Conservation (phyloP, 92 coral and sea anemone genomes). For the Epizoanthus stellaris region DNA sequence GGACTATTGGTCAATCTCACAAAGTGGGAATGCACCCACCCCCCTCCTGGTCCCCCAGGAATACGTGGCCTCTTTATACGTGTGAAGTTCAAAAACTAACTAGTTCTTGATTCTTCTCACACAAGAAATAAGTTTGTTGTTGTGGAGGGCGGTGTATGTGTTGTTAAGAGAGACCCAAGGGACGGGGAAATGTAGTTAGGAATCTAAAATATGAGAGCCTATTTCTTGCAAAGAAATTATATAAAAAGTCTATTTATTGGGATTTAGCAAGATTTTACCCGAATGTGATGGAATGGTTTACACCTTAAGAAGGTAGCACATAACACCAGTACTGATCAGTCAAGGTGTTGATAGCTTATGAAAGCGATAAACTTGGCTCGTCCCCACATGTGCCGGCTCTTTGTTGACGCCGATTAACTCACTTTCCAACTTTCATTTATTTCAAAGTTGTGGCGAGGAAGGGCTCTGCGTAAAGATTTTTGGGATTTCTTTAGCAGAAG, state of each 20-base stretch:
- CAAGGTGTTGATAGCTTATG: neutral
- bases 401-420: too few species aligned
- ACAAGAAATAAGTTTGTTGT: neutral
- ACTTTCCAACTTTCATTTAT: too few species aligned
- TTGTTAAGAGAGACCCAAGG: neutral
- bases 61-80: too few species aligned
- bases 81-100: too few species aligned
- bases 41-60: too few species aligned
- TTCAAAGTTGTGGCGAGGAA: too few species aligned
- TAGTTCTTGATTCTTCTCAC: neutral
- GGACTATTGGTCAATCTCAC: too few species aligned
- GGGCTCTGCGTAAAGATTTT: too few species aligned
- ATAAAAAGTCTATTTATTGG: conserved; percentile 19
- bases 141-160: neutral
- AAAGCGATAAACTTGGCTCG: neutral
- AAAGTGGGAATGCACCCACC: too few species aligned
- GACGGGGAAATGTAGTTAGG: neutral
- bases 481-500: too few species aligned
- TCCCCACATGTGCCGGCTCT: too few species aligned
- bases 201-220: neutral
- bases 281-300: neutral
- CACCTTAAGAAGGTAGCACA: neutral
- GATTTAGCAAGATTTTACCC: conserved; percentile 5
- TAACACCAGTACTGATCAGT: neutral
- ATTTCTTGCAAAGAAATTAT: conserved; percentile 35